Evolutionary conservation across 2,113 vertebrate genomes (phyloP), one percentile per base, ranked within the genome.

Genomic region (Stigmatopora nigra): DNA sequence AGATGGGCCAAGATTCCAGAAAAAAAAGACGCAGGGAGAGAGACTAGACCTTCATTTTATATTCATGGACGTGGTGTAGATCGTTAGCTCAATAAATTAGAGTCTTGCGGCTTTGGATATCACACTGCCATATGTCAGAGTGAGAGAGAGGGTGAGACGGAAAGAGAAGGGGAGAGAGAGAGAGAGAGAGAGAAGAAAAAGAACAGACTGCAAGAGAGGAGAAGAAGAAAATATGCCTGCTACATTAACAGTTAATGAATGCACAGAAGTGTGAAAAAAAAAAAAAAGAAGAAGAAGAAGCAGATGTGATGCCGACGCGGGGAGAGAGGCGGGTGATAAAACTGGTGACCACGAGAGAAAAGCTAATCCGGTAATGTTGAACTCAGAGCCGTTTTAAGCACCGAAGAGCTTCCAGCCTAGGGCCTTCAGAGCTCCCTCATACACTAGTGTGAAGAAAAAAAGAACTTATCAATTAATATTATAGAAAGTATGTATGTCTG

Each of bases 1-100:
- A 76, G 70, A 73, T 52, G 65, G 55, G 63, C 52, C 73, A 61
- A 78, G 73, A 72, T 53, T 7, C 60, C 65, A 63, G 72, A 64
- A 56, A 66, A 38, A 57, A 67, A 44, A 38, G 12, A 19, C 46
- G 57, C 63, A 70, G 57, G 38, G 68, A 71, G 49, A 45, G 72
- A 76, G 78, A 79, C 64, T 13, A 76, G 78, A 79, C 78, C 81
- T 80, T 84, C 82, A 80, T 84, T 86, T 72, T 70, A 83, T 67
- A 86, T 86, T 84, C 83, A 79, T 70, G 74, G 82, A 86, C 79
- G 85, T 76, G 82, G 74, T 81, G 79, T 78, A 86, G 82, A 87
- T 88, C 82, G 83, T 88, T 87, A 85, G 84, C 84, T 84, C 84
- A 86, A 88, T 87, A 87, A 86, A 88, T 87, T 82, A 87, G 81